phyloP scores from a whole-genome alignment of 2,113 vertebrate species.

The Scophthalmus maximus region DNA sequence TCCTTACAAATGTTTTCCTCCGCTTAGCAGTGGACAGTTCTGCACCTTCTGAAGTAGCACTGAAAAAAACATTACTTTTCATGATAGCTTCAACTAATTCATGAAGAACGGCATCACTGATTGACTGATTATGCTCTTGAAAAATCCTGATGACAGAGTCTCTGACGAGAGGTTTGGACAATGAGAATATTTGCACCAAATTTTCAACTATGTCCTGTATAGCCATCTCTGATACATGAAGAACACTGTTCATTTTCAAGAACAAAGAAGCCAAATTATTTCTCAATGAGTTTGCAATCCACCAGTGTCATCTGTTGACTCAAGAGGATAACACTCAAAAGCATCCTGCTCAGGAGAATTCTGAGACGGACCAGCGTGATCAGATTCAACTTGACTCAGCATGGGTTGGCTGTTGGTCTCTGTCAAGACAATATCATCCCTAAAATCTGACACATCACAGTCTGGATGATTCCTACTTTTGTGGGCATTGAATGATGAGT shows the following conservation, averaged over 20 bases:
- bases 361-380: background rate
- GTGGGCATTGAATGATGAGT: constrained; percentile 36
- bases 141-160: constrained; percentile 14
- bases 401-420: constrained; percentile 4
- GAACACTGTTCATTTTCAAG: constrained; percentile 41
- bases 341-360: background rate
- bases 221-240: constrained; percentile 36
- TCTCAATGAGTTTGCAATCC: constrained; percentile 26
- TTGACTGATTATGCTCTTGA: constrained; percentile 10
- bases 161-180: constrained; percentile 37
- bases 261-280: constrained; percentile 39
- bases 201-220: no score
- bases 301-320: background rate
- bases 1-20: constrained; percentile 36
- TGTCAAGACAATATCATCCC: constrained; percentile 5
- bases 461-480: constrained; percentile 32
- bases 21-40: constrained; percentile 36
- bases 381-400: constrained; percentile 19
- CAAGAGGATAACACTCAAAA: background rate
- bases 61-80: no score
- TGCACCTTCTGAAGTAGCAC: no score
- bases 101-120: constrained; percentile 26
- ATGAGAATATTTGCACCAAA: constrained; percentile 23
- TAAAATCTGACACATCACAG: no score
- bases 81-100: constrained; percentile 42